phyloP scores from a whole-genome alignment of 2,888 invertebrate species.

The Lordiphosa fenestrarum region DNA sequence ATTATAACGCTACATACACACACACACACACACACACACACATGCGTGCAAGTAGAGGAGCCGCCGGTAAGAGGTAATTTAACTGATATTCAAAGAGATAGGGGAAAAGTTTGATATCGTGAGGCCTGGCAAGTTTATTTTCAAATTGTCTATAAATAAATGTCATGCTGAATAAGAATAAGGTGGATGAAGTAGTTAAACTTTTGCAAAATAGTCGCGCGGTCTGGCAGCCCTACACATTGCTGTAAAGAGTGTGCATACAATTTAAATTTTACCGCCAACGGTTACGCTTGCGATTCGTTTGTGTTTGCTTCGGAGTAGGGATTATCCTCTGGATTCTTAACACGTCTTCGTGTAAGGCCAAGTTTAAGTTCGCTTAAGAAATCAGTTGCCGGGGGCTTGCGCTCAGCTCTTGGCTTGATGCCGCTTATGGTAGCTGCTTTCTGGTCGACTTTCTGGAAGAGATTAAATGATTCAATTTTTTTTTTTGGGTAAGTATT shows the following conservation, averaged over 20 bases:
- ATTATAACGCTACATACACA: constrained; percentile 30
- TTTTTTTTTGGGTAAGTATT: no score
- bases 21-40: neutral
- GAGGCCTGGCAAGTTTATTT: constrained; percentile 22
- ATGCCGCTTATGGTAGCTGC: constrained; percentile 70
- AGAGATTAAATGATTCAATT: constrained; percentile 1
- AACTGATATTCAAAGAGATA: neutral
- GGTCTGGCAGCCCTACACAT: constrained; percentile 28
- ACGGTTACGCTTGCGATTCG: constrained; percentile 61
- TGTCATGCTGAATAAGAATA: constrained; percentile 26
- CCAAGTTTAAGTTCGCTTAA: constrained; percentile 69
- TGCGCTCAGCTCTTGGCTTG: constrained; percentile 61
- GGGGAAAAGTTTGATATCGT: constrained; percentile 15
- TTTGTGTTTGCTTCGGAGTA: constrained; percentile 50
- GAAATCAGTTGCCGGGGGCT: constrained; percentile 63
- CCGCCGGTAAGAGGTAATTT: neutral
- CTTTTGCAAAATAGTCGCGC: constrained; percentile 5
- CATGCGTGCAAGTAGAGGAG: neutral
- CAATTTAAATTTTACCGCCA: constrained; percentile 13
- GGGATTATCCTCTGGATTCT: constrained; percentile 64
- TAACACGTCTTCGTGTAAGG: constrained; percentile 57
- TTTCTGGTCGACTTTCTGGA: constrained; percentile 71
- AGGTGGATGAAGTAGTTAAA: constrained; percentile 4
- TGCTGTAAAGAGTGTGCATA: constrained; percentile 6
- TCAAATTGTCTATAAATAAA: constrained; percentile 14